Percentiles rank a stretch among this genome's conserved stretches.
phyloP scores from a whole-genome alignment of 1,140 invertebrate genomes.

The Radopholus similis region DNA sequence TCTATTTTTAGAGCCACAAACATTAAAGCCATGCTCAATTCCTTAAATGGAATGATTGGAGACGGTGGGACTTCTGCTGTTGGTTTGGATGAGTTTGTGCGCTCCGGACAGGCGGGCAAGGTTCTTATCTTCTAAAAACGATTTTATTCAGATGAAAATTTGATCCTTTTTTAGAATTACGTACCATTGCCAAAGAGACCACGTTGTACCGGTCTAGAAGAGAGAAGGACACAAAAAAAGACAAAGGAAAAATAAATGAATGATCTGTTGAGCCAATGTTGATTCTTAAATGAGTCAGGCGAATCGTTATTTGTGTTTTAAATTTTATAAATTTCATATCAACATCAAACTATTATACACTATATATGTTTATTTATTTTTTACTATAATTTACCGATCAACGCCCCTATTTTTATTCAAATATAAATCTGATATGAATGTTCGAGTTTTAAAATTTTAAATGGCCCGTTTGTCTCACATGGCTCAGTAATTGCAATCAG shows the following conservation, averaged over 20 bases:
- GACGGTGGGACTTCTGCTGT: not conserved
- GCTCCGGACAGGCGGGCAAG: slow-evolving; percentile 16
- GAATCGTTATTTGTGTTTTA: too few species aligned
- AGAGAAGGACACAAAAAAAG: slow-evolving; percentile 34
- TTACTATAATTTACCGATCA: too few species aligned
- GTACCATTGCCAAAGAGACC: slow-evolving; percentile 37
- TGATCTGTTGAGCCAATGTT: not conserved
- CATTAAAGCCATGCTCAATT: slow-evolving; percentile 37
- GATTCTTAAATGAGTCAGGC: too few species aligned
- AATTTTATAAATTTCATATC: too few species aligned
- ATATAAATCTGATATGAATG: too few species aligned
- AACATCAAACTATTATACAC: too few species aligned
- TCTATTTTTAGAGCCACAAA: slow-evolving; percentile 24
- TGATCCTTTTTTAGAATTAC: slow-evolving; percentile 23
- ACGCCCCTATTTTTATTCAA: too few species aligned
- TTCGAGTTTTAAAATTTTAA: too few species aligned
- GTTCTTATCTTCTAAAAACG: not conserved
- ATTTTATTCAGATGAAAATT: not conserved
- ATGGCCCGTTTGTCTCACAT: too few species aligned
- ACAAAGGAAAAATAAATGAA: not conserved
- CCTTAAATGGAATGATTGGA: slow-evolving; percentile 9
- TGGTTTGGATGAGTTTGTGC: slow-evolving; percentile 42
- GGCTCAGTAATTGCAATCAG: not conserved
- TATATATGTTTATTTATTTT: too few species aligned
- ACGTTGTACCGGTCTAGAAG: slow-evolving; percentile 36